Conservation (phyloP, 2,888 invertebrate species). For the Crossocerus cetratus region DNA sequence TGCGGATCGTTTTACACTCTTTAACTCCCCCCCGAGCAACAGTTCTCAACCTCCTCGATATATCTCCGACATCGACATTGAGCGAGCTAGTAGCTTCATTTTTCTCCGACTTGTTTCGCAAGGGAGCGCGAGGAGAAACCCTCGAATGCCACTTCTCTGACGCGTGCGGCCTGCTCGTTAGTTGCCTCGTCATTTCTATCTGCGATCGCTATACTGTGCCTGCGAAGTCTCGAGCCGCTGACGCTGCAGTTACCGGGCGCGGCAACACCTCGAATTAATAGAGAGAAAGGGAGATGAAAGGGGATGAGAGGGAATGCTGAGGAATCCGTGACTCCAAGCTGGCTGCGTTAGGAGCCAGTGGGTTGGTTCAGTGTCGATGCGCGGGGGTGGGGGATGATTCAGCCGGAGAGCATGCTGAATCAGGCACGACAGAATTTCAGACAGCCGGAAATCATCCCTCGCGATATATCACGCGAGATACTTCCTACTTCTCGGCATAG, state of each 20-base stretch:
- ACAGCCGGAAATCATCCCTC: slow-evolving; percentile 17
- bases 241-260: slow-evolving; percentile 49
- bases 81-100: too few species aligned
- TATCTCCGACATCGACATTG: too few species aligned
- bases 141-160: background rate
- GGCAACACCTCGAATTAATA: slow-evolving; percentile 45
- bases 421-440: slow-evolving; percentile 36
- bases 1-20: slow-evolving; percentile 3
- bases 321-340: slow-evolving; percentile 36
- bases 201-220: slow-evolving; percentile 24
- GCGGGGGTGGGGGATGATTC: slow-evolving; percentile 48
- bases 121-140: background rate
- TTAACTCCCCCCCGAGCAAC: slow-evolving; percentile 1
- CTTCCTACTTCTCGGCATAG: slow-evolving; percentile 2
- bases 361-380: slow-evolving; percentile 34
- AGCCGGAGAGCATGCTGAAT: slow-evolving; percentile 40
- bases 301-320: background rate
- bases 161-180: slow-evolving; percentile 27
- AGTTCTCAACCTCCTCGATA: background rate
- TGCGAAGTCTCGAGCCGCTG: slow-evolving; percentile 42
- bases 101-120: too few species aligned
- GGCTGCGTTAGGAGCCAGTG: slow-evolving; percentile 45
- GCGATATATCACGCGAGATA: slow-evolving; percentile 16
- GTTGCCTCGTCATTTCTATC: slow-evolving; percentile 36
- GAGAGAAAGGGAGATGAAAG: slow-evolving; percentile 16